Conservation (phyloP, 2,888 invertebrate genomes). For the Dolichopus griseipennis region DNA sequence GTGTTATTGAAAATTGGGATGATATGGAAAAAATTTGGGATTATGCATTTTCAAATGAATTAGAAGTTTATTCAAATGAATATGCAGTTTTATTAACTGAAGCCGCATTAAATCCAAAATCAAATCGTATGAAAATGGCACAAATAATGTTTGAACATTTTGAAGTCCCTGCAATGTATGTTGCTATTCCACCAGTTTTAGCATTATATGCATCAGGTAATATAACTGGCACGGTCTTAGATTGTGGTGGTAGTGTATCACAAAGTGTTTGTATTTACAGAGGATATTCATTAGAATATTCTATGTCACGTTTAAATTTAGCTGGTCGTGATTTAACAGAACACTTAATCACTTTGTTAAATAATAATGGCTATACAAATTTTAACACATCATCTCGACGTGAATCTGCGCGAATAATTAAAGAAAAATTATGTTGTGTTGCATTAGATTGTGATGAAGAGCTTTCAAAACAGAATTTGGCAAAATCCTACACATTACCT, state of each 20-base stretch:
- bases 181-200: too few species aligned
- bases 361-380: slow-evolving; percentile 86
- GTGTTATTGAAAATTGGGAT: too few species aligned
- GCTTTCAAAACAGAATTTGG: slow-evolving; percentile 92
- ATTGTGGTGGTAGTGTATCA: slow-evolving; percentile 70
- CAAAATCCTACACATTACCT: slow-evolving; percentile 76
- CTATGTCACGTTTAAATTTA: slow-evolving; percentile 72
- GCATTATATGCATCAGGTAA: too few species aligned
- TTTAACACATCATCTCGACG: slow-evolving; percentile 72
- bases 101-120: slow-evolving; percentile 81
- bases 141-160: slow-evolving; percentile 51
- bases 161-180: neutral
- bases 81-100: slow-evolving; percentile 80
- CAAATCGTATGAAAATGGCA: slow-evolving; percentile 85
- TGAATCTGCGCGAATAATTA: slow-evolving; percentile 50
- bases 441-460: slow-evolving; percentile 83
- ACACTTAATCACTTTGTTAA: too few species aligned
- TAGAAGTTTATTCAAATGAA: slow-evolving; percentile 58
- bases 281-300: slow-evolving; percentile 57
- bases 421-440: slow-evolving; percentile 30
- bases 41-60: neutral
- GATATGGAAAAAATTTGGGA: slow-evolving; percentile 85
- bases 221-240: slow-evolving; percentile 79
- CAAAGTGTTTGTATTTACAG: neutral
- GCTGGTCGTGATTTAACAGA: slow-evolving; percentile 87